Evolutionary conservation across 2,888 invertebrate species (phyloP).

Genomic region (Apamea monoglypha): DNA sequence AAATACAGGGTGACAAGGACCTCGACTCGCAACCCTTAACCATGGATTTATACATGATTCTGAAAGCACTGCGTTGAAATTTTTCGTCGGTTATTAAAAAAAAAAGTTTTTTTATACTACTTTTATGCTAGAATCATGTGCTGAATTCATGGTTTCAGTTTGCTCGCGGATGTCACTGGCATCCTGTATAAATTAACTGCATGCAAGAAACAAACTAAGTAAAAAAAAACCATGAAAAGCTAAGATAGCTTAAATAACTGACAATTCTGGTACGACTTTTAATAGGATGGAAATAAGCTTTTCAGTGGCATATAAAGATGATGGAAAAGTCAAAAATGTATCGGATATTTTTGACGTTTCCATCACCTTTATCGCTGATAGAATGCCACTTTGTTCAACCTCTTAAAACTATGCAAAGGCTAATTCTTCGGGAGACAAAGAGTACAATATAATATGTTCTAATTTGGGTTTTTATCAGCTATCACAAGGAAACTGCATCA

Average conservation of each 20-base stretch:
- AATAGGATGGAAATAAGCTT: not conserved
- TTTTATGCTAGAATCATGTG: no score
- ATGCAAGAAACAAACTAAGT: not conserved
- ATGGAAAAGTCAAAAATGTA: no score
- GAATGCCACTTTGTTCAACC: not conserved
- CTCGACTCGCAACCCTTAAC: not conserved
- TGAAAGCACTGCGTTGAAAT: no score
- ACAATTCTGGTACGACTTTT: not conserved
- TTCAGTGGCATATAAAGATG: not conserved
- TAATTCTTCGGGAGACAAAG: not conserved
- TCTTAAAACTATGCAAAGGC: no score
- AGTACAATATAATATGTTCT: not conserved
- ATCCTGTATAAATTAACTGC: not conserved
- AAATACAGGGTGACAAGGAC: not conserved
- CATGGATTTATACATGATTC: not conserved
- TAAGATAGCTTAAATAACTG: not conserved
- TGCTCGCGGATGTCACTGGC: no score
- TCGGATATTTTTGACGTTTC: not conserved
- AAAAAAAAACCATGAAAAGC: not conserved
- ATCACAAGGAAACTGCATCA: no score
- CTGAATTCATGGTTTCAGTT: no score
- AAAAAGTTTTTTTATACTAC: no score
- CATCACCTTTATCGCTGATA: no score
- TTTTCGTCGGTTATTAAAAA: no score
- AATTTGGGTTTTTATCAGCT: not conserved